Percentiles rank a stretch among this genome's conserved stretches.
Conservation (phyloP, 1,140 invertebrate species). For the Ganaspis sp. region DNA sequence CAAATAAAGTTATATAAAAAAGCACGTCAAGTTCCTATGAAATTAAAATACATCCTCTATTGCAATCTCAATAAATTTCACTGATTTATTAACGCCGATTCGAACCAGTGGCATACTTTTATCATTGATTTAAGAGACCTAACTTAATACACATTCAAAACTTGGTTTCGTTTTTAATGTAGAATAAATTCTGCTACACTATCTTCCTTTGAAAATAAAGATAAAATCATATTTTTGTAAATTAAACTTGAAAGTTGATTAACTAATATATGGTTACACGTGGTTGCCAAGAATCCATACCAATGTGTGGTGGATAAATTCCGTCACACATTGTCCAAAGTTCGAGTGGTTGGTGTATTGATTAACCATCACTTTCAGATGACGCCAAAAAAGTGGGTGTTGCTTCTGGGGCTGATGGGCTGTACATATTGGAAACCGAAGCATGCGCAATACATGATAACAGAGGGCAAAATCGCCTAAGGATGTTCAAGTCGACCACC, state of each 20-base stretch:
- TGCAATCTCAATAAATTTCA: too few species aligned
- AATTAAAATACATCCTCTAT: too few species aligned
- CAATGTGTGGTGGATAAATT: background rate
- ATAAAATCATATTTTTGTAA: too few species aligned
- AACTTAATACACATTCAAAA: too few species aligned
- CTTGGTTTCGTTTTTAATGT: too few species aligned
- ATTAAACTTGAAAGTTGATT: background rate
- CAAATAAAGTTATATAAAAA: too few species aligned
- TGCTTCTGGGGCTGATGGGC: slow-evolving; percentile 59
- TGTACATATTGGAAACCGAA: slow-evolving; percentile 46
- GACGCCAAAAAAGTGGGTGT: slow-evolving; percentile 65
- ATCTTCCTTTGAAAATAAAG: too few species aligned
- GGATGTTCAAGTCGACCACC: slow-evolving; percentile 12
- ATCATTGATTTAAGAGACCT: too few species aligned
- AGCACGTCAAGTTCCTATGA: too few species aligned
- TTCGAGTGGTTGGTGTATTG: slow-evolving; percentile 61
- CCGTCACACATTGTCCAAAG: slow-evolving; percentile 28
- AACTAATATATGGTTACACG: background rate
- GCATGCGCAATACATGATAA: slow-evolving; percentile 41
- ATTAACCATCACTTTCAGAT: slow-evolving; percentile 75
- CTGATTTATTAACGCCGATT: too few species aligned
- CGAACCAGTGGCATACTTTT: too few species aligned
- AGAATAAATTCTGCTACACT: too few species aligned
- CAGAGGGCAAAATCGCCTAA: slow-evolving; percentile 13
- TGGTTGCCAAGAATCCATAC: background rate